These are phyloP conservation scores for Natrix natrix DNA, from an alignment of 2,797 vertebrate species.

Conservation along the genomic window DNA sequence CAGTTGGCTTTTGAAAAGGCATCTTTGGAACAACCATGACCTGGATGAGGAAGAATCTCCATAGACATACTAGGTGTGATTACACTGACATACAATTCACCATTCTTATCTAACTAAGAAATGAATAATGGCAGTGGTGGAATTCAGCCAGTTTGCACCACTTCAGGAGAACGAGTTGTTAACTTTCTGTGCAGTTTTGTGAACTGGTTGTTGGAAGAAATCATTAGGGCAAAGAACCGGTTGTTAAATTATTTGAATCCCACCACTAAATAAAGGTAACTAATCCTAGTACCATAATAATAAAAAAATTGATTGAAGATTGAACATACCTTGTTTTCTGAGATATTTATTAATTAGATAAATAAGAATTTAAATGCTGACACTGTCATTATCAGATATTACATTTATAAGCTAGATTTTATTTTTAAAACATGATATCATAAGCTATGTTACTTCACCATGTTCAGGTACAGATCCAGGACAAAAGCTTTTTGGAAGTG, in stretches of 20 bases:
- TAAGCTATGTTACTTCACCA: neutral
- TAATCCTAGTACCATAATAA: neutral
- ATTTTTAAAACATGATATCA: neutral
- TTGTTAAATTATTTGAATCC: too few relatives aligned
- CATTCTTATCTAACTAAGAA: neutral
- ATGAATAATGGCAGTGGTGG: neutral
- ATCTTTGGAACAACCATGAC: neutral
- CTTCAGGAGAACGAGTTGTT: too few relatives aligned
- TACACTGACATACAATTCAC: neutral
- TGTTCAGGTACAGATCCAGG: constrained; percentile 22
- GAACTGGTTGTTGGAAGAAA: too few relatives aligned
- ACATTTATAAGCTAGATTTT: neutral
- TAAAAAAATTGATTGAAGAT: neutral
- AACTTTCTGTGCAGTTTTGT: too few relatives aligned
- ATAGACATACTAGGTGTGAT: neutral
- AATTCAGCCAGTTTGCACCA: too few relatives aligned
- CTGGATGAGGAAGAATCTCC: neutral
- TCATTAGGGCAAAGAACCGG: too few relatives aligned
- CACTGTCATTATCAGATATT: neutral
- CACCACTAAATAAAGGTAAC: neutral
- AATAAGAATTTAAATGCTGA: neutral
- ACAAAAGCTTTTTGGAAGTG: neutral
- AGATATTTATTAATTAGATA: neutral
- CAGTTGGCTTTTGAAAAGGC: neutral
- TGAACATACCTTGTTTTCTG: neutral